Base-by-base conservation (phyloP, 2,113 vertebrate species). In the Ophthalmolycus amberensis region DNA sequence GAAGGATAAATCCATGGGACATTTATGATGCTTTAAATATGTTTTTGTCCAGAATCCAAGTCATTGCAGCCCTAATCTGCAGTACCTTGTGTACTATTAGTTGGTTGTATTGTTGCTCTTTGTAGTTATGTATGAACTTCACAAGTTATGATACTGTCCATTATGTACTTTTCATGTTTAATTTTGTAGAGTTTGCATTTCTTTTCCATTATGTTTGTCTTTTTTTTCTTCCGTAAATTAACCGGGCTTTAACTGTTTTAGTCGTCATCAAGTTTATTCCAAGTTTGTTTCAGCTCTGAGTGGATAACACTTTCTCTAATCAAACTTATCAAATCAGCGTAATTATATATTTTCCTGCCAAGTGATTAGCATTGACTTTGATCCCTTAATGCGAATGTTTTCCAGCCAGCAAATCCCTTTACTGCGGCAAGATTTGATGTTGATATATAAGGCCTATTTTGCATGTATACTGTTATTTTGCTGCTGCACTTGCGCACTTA, bases 341-440 rank as follows among this genome's bases (percentile, higher is more conserved):
- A 22, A 42, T 40, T 54, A 65, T 6, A 42, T 50, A 52, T 37
- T 69, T 84, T 62, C n/a, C 58, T 77, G 27, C 42, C 29, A 58
- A 16, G 18, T 71, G 50, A 78, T 77, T 38, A 63, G 14, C 40
- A 74, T 71, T 70, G 16, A 50, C 59, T 63, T 87, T 76, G 46
- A 81, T 22, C 15, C 77, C 25, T 44, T 74, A 69, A 66, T 78
- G 48, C 10, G 67, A 79, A 71, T n/a, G 3, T 38, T 62, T 60
- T 60, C 50, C 63, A 62, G 1, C 4, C 48, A 76, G 15, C 42
- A 71, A 32, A 59, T 16, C 56, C 44, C 42, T 40, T 44, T 48
- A 29, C 69, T 42, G 9, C 27, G 8, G 52, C 62, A 58, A 50
- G 6, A 63, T 22, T 44, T 64, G 2, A 72, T 52, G 42, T 27